phyloP scores from a whole-genome alignment of 2,888 invertebrate species.

The Callyntrura sp. region DNA sequence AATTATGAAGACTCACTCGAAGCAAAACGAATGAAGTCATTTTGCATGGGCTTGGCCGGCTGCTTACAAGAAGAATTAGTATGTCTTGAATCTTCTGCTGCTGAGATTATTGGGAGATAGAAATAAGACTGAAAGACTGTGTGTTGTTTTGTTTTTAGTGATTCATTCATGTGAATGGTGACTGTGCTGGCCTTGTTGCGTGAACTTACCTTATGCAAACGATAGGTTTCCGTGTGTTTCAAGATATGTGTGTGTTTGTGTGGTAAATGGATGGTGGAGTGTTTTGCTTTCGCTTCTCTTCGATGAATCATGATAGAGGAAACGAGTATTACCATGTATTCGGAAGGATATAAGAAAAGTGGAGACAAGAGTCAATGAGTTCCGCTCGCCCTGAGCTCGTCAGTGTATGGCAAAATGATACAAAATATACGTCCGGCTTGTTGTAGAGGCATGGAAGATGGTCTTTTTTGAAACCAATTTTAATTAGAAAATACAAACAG shows the following conservation, averaged over 20 bases:
- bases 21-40: background rate
- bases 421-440: constrained; percentile 1
- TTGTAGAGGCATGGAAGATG: background rate
- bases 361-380: constrained; percentile 48
- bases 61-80: background rate
- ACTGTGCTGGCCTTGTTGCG: background rate
- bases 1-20: background rate
- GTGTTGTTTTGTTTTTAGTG: constrained; percentile 31
- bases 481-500: background rate
- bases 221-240: constrained; percentile 13
- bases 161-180: constrained; percentile 47
- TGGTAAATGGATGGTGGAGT: background rate
- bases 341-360: constrained; percentile 44
- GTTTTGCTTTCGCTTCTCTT: constrained; percentile 52
- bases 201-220: background rate
- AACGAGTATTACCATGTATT: constrained; percentile 30
- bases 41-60: constrained; percentile 19
- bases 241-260: background rate
- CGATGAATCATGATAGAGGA: constrained; percentile 54
- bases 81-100: too few relatives aligned
- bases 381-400: constrained; percentile 38
- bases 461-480: constrained; percentile 30
- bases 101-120: background rate
- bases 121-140: background rate
- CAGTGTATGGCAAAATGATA: constrained; percentile 26